Conservation (phyloP, 2,888 invertebrate species). For the Agrotis puta region DNA sequence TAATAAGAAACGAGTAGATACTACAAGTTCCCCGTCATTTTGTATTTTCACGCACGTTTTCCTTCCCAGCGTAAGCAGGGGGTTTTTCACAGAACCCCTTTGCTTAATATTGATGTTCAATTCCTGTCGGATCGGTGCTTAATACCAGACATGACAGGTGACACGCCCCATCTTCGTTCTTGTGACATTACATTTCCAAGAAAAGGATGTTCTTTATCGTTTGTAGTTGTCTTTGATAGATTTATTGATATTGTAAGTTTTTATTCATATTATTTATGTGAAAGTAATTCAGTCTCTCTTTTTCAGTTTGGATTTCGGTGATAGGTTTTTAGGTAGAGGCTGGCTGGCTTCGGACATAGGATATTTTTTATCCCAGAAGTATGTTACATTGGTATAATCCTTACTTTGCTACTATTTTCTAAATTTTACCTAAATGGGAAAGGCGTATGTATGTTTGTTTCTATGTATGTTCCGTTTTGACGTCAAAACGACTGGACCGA, state of each 20-base stretch:
- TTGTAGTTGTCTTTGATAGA: constrained; percentile 1
- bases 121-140: constrained; percentile 25
- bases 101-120: constrained; percentile 18
- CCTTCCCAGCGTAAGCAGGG: constrained; percentile 7
- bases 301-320: no score
- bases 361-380: no score
- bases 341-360: no score
- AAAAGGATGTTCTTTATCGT: neutral
- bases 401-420: no score
- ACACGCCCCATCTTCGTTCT: constrained; percentile 8
- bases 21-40: neutral
- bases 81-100: constrained; percentile 3
- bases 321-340: no score
- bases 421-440: no score
- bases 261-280: no score
- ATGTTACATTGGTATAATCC: no score
- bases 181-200: constrained; percentile 15
- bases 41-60: constrained; percentile 32
- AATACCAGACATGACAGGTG: constrained; percentile 37
- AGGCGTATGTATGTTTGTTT: no score
- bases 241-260: neutral
- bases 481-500: no score
- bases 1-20: neutral
- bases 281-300: no score
- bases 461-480: no score